These are phyloP conservation scores for Cephus pulcher DNA, from an alignment of 2,888 invertebrate species.

Conservation along the genomic window DNA sequence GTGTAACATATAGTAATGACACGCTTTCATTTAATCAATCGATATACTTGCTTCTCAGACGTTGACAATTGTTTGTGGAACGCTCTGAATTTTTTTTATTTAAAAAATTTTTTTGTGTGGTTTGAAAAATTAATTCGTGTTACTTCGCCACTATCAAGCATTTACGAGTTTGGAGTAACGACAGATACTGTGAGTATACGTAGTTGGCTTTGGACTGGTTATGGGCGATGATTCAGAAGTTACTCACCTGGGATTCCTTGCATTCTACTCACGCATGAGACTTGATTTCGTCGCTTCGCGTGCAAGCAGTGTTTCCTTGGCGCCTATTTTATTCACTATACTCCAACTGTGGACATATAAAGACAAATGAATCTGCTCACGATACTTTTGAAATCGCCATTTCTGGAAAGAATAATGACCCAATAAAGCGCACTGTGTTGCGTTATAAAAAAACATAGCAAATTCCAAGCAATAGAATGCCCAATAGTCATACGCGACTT, in stretches of 20 bases:
- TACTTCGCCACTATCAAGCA: background rate
- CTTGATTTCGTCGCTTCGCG: background rate
- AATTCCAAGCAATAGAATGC: too few species aligned
- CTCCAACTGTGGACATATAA: background rate
- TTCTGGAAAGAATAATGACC: background rate
- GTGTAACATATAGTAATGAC: background rate
- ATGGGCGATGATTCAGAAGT: background rate
- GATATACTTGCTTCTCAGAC: background rate
- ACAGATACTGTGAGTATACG: background rate
- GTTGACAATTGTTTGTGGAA: background rate
- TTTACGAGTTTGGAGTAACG: background rate
- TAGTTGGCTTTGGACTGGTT: background rate
- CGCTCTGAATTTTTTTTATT: background rate
- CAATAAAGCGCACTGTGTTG: background rate
- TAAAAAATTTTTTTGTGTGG: background rate
- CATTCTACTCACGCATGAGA: slow-evolving; percentile 1
- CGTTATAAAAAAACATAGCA: background rate
- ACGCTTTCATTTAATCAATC: background rate
- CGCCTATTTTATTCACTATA: background rate
- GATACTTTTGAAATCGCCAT: background rate
- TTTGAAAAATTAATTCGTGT: background rate
- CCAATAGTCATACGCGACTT: background rate
- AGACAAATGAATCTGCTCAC: background rate
- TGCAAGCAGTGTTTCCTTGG: background rate
- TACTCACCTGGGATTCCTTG: slow-evolving; percentile 7